These are phyloP conservation scores for Pilophorus perplexus DNA, from an alignment of 2,888 invertebrate genomes.

Conservation along the genomic window DNA sequence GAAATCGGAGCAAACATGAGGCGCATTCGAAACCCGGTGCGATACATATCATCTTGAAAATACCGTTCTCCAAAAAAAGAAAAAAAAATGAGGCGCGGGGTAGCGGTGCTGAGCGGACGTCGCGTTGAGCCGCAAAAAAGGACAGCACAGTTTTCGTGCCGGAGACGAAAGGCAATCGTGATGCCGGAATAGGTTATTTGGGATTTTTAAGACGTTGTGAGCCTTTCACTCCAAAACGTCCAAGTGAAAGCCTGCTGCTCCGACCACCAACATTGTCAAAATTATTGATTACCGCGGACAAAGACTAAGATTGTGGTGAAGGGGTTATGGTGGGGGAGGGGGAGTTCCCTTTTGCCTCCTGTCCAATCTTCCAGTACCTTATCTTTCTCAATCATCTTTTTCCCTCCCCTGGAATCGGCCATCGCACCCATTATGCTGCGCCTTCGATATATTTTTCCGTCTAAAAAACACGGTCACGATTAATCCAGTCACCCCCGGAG, in stretches of 20 bases:
- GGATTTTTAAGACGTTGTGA: background rate
- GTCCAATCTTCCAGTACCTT: slow-evolving; percentile 15
- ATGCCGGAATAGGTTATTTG: slow-evolving; percentile 8
- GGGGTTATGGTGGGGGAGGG: too few relatives aligned
- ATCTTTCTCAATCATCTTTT: slow-evolving; percentile 27
- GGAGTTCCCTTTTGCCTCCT: slow-evolving; percentile 13
- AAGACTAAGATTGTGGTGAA: too few relatives aligned
- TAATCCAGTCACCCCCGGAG: slow-evolving; percentile 28
- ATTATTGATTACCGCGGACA: slow-evolving; percentile 23
- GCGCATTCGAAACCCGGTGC: slow-evolving; percentile 4
- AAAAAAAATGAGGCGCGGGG: too few relatives aligned
- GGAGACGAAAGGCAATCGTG: background rate
- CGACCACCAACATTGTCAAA: slow-evolving; percentile 29
- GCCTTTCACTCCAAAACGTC: slow-evolving; percentile 17
- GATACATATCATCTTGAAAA: too few relatives aligned
- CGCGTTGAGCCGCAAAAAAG: slow-evolving; percentile 10
- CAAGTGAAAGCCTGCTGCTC: slow-evolving; percentile 14
- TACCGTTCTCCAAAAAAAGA: too few relatives aligned
- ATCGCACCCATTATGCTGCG: background rate
- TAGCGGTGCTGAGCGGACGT: background rate
- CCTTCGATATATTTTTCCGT: slow-evolving; percentile 20
- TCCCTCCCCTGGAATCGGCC: slow-evolving; percentile 11
- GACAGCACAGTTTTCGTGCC: too few relatives aligned
- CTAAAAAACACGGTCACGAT: slow-evolving; percentile 23
- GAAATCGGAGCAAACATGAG: slow-evolving; percentile 7